Evolutionary conservation across 2,888 invertebrate species (phyloP).

Genomic region (Rhodophaea formosa): DNA sequence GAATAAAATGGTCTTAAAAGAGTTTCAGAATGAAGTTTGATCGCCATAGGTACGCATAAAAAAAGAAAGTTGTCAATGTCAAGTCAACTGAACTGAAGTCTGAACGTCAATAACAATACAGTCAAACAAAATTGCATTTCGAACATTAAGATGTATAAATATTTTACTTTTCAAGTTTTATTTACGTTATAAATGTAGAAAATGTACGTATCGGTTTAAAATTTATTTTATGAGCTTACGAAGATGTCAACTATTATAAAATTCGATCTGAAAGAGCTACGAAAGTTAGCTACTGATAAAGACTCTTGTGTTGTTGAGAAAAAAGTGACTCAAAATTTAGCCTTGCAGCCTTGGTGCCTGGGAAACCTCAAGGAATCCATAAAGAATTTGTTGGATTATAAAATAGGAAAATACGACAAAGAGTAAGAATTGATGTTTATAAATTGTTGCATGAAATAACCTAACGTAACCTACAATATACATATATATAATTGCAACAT

Average conservation of each 20-base stretch:
- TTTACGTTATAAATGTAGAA: background rate
- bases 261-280: slow-evolving; percentile 78
- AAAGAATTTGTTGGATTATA: slow-evolving; percentile 80
- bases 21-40: too few species aligned
- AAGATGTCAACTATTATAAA: slow-evolving; percentile 74
- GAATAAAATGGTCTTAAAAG: too few species aligned
- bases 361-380: slow-evolving; percentile 81
- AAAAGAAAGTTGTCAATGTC: too few species aligned
- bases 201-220: slow-evolving; percentile 1
- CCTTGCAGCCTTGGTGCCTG: slow-evolving; percentile 83
- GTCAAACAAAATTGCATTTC: slow-evolving; percentile 6
- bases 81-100: too few species aligned
- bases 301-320: slow-evolving; percentile 81
- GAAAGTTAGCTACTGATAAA: slow-evolving; percentile 76
- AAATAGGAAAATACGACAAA: slow-evolving; percentile 82
- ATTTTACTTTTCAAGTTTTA: background rate
- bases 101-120: too few species aligned
- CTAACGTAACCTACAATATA: background rate
- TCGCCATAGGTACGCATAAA: too few species aligned
- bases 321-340: slow-evolving; percentile 79
- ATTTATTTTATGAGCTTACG: slow-evolving; percentile 12
- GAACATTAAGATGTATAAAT: background rate
- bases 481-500: background rate
- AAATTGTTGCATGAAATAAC: background rate
- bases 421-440: slow-evolving; percentile 61